A percentile compares a stretch with the other conserved stretches of the same genome.
phyloP scores from a whole-genome alignment of 2,113 vertebrate genomes.

The Pteropus alecto region DNA sequence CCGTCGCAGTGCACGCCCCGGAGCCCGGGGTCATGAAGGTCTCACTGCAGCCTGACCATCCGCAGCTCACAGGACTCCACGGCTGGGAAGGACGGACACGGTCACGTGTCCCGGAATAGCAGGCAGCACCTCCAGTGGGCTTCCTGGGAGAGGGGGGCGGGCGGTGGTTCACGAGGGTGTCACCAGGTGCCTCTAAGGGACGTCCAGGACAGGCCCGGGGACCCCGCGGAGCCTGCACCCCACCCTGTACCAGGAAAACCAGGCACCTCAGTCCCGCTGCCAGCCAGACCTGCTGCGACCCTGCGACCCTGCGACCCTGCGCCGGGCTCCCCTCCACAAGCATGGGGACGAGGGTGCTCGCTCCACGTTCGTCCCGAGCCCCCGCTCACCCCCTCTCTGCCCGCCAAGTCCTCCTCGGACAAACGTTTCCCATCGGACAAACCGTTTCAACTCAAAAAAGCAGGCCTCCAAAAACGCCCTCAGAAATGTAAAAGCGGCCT shows the following conservation, averaged over 20 bases:
- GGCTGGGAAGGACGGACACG: no score
- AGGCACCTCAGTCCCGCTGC: background rate
- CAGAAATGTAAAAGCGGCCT: background rate
- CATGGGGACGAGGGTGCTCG: no score
- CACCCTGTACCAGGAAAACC: background rate
- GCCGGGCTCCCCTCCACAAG: background rate
- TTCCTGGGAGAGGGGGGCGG: background rate
- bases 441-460: background rate
- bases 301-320: no score
- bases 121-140: background rate
- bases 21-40: background rate
- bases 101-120: background rate
- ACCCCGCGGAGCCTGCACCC: background rate
- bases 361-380: fast-evolving
- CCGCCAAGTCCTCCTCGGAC: fast-evolving
- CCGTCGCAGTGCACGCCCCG: background rate
- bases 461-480: background rate
- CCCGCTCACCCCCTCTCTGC: fast-evolving
- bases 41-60: background rate
- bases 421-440: background rate
- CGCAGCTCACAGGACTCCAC: no score
- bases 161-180: background rate
- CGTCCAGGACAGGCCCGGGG: background rate
- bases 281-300: no score
- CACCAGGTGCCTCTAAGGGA: fast-evolving